Evolutionary conservation across 2,113 vertebrate genomes (phyloP), one percentile per base, ranked within the genome.

Genomic region (Labeo rohita): DNA sequence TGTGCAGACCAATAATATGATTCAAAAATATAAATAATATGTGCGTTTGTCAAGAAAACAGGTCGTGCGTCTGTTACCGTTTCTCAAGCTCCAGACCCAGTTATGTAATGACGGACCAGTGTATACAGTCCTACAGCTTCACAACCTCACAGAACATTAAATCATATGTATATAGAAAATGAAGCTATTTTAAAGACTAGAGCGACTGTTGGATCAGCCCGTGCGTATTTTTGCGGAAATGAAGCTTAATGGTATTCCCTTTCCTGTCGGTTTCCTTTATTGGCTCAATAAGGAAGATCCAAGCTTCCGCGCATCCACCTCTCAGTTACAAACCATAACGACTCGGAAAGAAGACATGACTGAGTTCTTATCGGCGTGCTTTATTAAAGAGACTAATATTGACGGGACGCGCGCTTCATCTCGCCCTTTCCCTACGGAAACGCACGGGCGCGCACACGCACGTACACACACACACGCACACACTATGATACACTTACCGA

Each of bases 401-500:
- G 23, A 52, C 6, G 72, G 16, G 81, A 50, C 81, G 81, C 15
- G 63, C 80, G 28, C 50, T n/a, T 16, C 77, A 61, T 23, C 66
- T 70, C 80, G 65, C 47, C 80, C 65, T 36, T 83, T 83, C 16
- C 66, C 1, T 15, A 56, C 28, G 49, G 63, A 70, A 50, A 68
- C 9, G 2, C n/a, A 0, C 15, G 15, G 43, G 8, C 74, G 13
- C n/a, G 10, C 4, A 1, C 18, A 1, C 47, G 54, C 28, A 74
- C 43, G 52, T 59, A 47, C 23, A 50, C 76, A 84, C 43, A 18
- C 9, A 39, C 23, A 63, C 63, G 74, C 28, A 28, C 39, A 15
- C 50, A 66, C 54, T 54, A 18, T 2, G 45, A 72, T 34, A 12
- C 36, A 93, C 94, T 94, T 90, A 95, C 95, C 95, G 89, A 93